phyloP scores from a whole-genome alignment of 2,113 vertebrate genomes.

The Gymnarchus niloticus region DNA sequence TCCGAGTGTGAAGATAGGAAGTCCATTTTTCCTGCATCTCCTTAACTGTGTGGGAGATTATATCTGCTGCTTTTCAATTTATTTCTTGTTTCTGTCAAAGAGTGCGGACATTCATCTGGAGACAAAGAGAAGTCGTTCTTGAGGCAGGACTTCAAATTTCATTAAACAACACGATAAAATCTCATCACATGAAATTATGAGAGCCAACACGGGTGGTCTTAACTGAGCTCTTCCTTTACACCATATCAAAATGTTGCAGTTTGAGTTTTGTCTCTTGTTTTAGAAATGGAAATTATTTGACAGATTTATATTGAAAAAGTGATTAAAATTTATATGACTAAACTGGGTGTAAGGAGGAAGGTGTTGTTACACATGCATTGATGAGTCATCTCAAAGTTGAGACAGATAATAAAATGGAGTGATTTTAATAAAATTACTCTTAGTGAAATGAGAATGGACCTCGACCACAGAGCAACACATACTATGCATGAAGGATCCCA shows the following conservation, averaged over 20 bases:
- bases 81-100: background rate
- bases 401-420: background rate
- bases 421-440: background rate
- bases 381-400: conserved; percentile 1
- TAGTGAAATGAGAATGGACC: too few relatives aligned
- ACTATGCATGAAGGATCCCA: too few relatives aligned
- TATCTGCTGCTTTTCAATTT: background rate
- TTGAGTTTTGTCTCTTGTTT: background rate
- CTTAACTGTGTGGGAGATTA: background rate
- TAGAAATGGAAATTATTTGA: background rate
- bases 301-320: background rate
- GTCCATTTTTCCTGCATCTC: background rate
- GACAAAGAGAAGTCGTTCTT: background rate
- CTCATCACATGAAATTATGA: background rate
- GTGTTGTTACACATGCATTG: background rate
- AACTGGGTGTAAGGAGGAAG: background rate
- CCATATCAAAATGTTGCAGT: background rate
- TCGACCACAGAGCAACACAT: too few relatives aligned
- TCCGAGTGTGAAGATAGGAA: background rate
- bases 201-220: background rate
- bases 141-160: background rate
- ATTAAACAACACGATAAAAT: background rate
- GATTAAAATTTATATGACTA: background rate
- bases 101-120: background rate
- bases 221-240: background rate